These are phyloP conservation scores for Nymphalis c-album DNA, from an alignment of 2,888 invertebrate species.

Conservation along the genomic window DNA sequence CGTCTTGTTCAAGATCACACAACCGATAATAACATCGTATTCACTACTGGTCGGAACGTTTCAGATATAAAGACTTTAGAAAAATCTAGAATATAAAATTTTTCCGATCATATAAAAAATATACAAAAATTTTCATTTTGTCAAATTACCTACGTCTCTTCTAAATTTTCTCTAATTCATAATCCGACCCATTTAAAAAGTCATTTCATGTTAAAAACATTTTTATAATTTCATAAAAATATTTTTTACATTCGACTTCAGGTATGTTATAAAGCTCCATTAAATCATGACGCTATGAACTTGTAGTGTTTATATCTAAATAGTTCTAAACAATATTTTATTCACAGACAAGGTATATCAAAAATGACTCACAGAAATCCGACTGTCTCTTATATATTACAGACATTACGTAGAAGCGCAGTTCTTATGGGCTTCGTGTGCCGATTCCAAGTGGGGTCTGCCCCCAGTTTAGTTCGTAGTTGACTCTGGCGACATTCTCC, in stretches of 20 bases:
- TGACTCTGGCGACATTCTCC: no score
- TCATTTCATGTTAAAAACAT: not conserved
- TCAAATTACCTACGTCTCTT: not conserved
- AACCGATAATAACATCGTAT: constrained; percentile 44
- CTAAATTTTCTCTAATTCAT: constrained; percentile 5
- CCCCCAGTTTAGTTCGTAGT: no score
- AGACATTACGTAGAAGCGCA: no score
- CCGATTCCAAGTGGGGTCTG: no score
- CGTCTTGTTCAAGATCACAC: constrained; percentile 33
- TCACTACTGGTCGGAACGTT: constrained; percentile 41
- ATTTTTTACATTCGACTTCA: not conserved
- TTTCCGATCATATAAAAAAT: constrained; percentile 44
- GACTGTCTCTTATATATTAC: no score
- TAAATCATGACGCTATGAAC: not conserved
- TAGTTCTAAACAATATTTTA: no score
- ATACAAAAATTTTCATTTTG: constrained; percentile 51
- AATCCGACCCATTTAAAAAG: no score
- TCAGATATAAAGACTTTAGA: constrained; percentile 39
- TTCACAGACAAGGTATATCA: no score
- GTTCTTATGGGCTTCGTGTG: no score
- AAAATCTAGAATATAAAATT: constrained; percentile 50
- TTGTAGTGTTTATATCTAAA: not conserved
- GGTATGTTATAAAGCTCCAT: not conserved
- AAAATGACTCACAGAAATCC: no score
- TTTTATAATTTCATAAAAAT: not conserved